Percentiles rank a stretch among this genome's conserved stretches.
Evolutionary conservation across 2,113 vertebrate species (phyloP).

Genomic region (Cairina moschata): DNA sequence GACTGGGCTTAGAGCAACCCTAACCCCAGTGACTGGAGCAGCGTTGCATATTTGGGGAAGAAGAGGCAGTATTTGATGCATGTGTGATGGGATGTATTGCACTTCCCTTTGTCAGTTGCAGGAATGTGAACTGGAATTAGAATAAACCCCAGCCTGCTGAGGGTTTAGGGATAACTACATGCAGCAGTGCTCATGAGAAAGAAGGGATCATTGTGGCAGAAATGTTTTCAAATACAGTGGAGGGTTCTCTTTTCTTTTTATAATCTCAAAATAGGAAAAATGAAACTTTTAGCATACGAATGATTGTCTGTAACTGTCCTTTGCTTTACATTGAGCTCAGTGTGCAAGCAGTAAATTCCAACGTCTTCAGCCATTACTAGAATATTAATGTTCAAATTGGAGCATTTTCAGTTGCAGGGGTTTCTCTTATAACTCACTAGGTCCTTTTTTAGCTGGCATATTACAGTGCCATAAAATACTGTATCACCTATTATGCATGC

Average conservation of each 20-base stretch:
- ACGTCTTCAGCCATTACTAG: not conserved
- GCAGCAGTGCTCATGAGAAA: conserved; percentile 30
- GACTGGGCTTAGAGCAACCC: not conserved
- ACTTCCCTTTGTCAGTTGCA: not conserved
- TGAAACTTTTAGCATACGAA: not conserved
- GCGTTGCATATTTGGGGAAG: rapidly evolving
- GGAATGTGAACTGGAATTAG: conserved; percentile 39
- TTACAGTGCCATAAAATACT: not conserved
- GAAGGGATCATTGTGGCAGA: conserved; percentile 7
- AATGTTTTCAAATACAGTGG: not conserved
- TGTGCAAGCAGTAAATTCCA: not conserved
- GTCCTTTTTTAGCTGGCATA: not conserved
- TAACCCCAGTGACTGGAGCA: not conserved
- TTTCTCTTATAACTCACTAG: conserved; percentile 6
- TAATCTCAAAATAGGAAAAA: not conserved
- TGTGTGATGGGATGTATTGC: not conserved
- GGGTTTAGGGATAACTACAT: conserved; percentile 38
- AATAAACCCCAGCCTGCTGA: not conserved
- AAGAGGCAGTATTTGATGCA: not conserved
- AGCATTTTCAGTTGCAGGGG: not conserved
- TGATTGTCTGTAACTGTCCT: not conserved
- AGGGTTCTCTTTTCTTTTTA: not conserved
- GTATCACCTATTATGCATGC: not conserved
- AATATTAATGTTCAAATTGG: not conserved
- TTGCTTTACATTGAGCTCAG: not conserved